Evolutionary conservation across 2,888 invertebrate genomes (phyloP).

Genomic region (Drosophila emarginata): DNA sequence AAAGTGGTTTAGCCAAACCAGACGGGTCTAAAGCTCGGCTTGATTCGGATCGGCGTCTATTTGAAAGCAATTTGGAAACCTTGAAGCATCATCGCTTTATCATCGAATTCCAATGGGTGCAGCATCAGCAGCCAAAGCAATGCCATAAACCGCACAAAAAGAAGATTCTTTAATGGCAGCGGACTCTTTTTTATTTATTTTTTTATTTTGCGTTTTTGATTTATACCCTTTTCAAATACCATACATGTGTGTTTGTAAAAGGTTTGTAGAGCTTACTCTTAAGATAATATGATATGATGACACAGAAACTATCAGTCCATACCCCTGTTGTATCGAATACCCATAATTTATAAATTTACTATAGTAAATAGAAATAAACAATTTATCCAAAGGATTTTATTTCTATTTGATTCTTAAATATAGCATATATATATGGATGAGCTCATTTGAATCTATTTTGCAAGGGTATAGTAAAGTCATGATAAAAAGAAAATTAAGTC

Average conservation of each 20-base stretch:
- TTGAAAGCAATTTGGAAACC: constrained; percentile 59
- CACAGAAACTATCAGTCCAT: no score
- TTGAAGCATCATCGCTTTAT: constrained; percentile 57
- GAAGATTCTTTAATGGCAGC: constrained; percentile 55
- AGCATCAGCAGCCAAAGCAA: constrained; percentile 40
- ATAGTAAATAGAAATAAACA: no score
- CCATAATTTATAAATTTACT: no score
- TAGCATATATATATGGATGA: no score
- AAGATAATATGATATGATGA: no score
- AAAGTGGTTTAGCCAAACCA: not conserved
- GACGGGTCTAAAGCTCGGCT: constrained; percentile 47
- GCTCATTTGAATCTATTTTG: no score
- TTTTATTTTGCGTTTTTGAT: constrained; percentile 20
- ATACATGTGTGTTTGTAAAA: not conserved
- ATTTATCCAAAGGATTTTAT: no score
- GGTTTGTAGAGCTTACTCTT: no score
- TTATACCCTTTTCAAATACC: constrained; percentile 4
- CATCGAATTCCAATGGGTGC: constrained; percentile 62
- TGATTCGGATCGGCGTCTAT: constrained; percentile 46
- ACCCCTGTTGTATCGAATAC: no score
- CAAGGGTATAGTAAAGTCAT: not conserved
- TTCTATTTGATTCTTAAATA: no score
- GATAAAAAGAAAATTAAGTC: not conserved
- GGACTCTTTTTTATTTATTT: constrained; percentile 21
- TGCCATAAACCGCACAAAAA: constrained; percentile 45